Base-by-base conservation (phyloP, 64 coral and sea anemone genomes). In the Actinia equina region DNA sequence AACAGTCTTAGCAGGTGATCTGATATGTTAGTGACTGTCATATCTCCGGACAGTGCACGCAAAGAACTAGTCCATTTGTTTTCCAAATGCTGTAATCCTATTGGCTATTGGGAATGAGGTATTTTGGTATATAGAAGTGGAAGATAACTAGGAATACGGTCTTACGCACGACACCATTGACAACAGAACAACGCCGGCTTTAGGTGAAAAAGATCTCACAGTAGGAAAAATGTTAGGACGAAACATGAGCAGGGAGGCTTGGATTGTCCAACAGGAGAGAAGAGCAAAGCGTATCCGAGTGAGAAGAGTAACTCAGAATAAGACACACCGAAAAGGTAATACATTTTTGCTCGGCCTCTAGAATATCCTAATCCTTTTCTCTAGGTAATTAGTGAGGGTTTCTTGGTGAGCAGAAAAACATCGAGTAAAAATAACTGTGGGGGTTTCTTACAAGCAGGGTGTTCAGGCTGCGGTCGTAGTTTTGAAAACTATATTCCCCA, bases 11-110 rank as follows among this genome's bases (percentile, higher is more conserved):
- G 69, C 69, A 26, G 69, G 69, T 74, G 69, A 74, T 74, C 69
- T 74, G 69, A 74, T 74, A 74, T 41, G 23, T 74, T 74, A 74
- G 69, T 74, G 69, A 74, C 69, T 74, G 69, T 74, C 69, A 74
- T 16, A 74, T 74, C 69, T 74, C 69, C 25, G 69, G 23, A 27
- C 69, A 74, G 23, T 42, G 27, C 69, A 74, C 69, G 69, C 69
- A 74, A 74, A 15, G 23, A 30, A 74, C 4, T 14, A 74, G 25
- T 6, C 69, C 26, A 74, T 74, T 74, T 27, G 22, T 30, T 42
- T 74, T 74, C 7, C 69, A 74, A 74, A 12, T 74, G 4, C 8
- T 74, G 69, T 41, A 12, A 41, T 74, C 69, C 69, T 41, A 74
- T 74, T 74, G 69, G 69, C 14, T 74, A 9, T 13, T 25, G 23